Evolutionary conservation across 2,888 invertebrate species (phyloP).

Genomic region (Spatulosminthurus flaviceps): DNA sequence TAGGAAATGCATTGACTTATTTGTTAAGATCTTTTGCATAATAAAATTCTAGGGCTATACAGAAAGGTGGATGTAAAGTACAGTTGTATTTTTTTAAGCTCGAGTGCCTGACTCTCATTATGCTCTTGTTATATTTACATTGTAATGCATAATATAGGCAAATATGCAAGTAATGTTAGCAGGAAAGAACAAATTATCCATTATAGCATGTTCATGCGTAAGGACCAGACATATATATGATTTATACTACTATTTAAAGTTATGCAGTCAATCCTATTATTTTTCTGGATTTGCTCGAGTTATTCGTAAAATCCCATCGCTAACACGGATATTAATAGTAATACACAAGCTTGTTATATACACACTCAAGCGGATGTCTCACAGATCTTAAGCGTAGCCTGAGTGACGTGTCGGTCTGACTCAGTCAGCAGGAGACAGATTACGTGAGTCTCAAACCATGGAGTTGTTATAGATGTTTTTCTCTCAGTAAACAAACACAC

Average conservation of each 20-base stretch:
- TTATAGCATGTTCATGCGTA: not conserved
- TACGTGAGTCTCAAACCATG: constrained; percentile 21
- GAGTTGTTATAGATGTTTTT: not conserved
- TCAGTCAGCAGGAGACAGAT: constrained; percentile 15
- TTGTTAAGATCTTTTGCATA: too few species aligned
- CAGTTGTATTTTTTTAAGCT: too few species aligned
- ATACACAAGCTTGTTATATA: too few species aligned
- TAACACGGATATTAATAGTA: not conserved
- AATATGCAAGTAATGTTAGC: too few species aligned
- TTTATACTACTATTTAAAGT: not conserved
- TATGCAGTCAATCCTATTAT: not conserved
- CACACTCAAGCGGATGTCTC: not conserved
- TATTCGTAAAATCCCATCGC: not conserved
- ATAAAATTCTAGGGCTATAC: too few species aligned
- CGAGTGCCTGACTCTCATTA: not conserved
- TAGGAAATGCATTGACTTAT: too few species aligned
- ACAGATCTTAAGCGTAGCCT: constrained; percentile 1
- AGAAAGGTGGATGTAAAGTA: too few species aligned
- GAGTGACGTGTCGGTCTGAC: not conserved
- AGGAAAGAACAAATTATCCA: not conserved
- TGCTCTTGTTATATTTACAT: not conserved
- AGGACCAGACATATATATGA: not conserved
- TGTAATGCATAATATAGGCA: not conserved
- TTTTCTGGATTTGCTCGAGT: not conserved
- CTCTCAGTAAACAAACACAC: not conserved